Conservation (phyloP, 1,140 invertebrate genomes). For the Eriosoma lanigerum region DNA sequence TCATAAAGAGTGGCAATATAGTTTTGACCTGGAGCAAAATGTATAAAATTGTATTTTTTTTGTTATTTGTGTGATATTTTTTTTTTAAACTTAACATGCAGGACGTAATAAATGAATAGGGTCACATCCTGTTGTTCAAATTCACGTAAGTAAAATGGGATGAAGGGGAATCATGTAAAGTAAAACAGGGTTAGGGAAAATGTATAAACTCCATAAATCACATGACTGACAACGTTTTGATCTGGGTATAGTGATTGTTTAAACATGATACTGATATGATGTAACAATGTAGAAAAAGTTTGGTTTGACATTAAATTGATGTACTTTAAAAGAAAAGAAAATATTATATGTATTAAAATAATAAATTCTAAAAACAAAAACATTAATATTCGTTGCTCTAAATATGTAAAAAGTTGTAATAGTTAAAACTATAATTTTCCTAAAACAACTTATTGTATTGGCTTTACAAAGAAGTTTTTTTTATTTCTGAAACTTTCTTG, state of each 20-base stretch:
- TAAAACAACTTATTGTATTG: too few species aligned
- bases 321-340: background rate
- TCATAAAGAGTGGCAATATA: background rate
- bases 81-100: background rate
- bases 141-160: conserved; percentile 21
- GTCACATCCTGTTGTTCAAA: conserved; percentile 11
- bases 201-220: conserved; percentile 44
- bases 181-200: conserved; percentile 31
- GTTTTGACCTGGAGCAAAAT: background rate
- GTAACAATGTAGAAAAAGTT: background rate
- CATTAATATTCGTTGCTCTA: too few species aligned
- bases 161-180: conserved; percentile 24
- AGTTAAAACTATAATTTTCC: too few species aligned
- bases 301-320: background rate
- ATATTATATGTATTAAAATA: background rate
- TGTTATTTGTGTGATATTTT: conserved; percentile 5
- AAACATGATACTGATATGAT: conserved; percentile 13
- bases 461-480: too few species aligned
- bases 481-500: too few species aligned
- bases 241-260: conserved; percentile 21
- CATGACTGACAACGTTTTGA: conserved; percentile 39
- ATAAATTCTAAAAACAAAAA: too few species aligned
- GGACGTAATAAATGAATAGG: conserved; percentile 25
- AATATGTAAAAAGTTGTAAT: too few species aligned
- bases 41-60: conserved; percentile 14